These are phyloP conservation scores for Psilopogon haemacephalus DNA, from an alignment of 2,113 vertebrate species.

Conservation along the genomic window DNA sequence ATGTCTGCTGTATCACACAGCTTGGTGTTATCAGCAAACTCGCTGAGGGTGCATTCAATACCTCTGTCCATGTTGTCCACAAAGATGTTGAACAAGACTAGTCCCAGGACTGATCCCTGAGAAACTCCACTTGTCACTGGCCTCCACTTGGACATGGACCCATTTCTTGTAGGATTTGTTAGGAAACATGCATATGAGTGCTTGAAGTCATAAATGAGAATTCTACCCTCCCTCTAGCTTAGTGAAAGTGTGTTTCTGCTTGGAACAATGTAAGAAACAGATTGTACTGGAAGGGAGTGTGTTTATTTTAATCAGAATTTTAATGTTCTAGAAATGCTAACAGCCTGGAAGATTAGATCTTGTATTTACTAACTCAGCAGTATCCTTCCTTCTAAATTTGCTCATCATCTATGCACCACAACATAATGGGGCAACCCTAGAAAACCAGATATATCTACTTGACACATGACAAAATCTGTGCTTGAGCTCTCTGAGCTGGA, in stretches of 20 bases:
- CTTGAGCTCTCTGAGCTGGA: neutral
- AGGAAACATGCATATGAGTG: neutral
- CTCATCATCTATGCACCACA: neutral
- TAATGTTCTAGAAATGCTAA: slow-evolving; percentile 18
- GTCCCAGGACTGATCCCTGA: no score
- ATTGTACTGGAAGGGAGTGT: neutral
- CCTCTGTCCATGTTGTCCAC: no score
- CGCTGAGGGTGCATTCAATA: no score
- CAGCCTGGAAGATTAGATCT: slow-evolving; percentile 15
- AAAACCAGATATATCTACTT: neutral
- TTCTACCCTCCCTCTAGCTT: neutral
- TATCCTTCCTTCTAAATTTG: neutral
- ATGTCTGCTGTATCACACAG: no score
- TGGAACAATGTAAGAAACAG: neutral
- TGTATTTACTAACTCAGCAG: slow-evolving; percentile 27
- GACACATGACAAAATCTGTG: neutral
- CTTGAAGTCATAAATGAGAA: neutral
- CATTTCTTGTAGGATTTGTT: slow-evolving; percentile 8
- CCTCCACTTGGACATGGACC: no score
- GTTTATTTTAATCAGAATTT: slow-evolving; percentile 32
- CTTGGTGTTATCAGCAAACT: no score
- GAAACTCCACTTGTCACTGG: no score
- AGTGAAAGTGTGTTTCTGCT: neutral
- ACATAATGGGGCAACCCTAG: neutral
- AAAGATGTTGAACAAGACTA: no score